Percentiles rank a stretch among this genome's conserved stretches.
phyloP scores from a whole-genome alignment of 2,797 vertebrate species.

The Tolypeutes matacus region DNA sequence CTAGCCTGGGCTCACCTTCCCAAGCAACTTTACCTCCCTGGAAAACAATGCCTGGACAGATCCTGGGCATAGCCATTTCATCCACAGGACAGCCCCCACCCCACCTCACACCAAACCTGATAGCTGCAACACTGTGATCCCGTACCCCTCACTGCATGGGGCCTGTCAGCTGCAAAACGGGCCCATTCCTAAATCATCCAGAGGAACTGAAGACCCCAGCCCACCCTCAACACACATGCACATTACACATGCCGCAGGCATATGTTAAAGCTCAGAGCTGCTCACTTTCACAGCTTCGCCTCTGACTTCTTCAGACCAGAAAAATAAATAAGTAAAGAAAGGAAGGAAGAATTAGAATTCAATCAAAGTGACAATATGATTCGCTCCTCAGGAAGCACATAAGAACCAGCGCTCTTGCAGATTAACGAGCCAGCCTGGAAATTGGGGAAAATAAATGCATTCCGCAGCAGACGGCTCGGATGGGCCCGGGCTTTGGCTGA shows the following conservation, averaged over 20 bases:
- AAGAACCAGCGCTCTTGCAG: background rate
- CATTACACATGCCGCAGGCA: background rate
- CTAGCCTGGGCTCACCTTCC: background rate
- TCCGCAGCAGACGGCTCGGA: rapidly evolving
- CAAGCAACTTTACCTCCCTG: background rate
- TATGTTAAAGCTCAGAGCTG: background rate
- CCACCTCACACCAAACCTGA: background rate
- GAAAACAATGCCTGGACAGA: rapidly evolving
- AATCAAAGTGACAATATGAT: background rate
- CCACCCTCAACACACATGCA: rapidly evolving
- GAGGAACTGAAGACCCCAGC: background rate
- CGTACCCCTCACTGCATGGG: background rate
- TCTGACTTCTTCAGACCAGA: background rate
- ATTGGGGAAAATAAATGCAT: background rate
- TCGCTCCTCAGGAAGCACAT: background rate
- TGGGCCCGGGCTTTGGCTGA: background rate
- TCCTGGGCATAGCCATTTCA: background rate
- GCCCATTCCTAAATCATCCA: rapidly evolving
- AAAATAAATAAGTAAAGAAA: background rate
- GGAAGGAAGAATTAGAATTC: background rate
- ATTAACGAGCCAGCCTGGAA: background rate
- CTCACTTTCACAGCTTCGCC: background rate
- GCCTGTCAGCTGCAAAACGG: background rate
- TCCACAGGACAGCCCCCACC: rapidly evolving
- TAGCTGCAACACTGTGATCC: background rate